Conservation (phyloP, 2,797 vertebrate species). For the Cynopterus sphinx region DNA sequence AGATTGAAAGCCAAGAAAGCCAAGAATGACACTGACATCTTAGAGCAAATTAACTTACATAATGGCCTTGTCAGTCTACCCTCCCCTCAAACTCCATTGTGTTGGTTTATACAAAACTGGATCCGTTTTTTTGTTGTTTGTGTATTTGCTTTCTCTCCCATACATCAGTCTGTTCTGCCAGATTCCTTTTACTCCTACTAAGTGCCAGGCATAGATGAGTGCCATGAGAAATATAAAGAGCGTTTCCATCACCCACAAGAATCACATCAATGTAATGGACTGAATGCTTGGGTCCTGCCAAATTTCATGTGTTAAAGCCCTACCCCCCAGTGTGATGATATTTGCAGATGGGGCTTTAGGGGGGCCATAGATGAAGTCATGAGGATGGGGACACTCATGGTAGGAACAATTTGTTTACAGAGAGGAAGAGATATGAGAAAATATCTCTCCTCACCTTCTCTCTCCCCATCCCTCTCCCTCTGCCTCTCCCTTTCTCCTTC, state of each 20-base stretch:
- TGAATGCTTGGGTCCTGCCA: neutral
- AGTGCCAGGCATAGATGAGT: neutral
- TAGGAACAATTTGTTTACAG: neutral
- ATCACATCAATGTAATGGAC: neutral
- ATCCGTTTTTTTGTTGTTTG: neutral
- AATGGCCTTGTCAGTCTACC: constrained; percentile 33
- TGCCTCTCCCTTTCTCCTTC: too few relatives aligned
- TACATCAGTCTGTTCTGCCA: neutral
- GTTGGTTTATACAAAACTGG: neutral
- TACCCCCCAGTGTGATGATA: neutral
- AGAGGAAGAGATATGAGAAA: neutral
- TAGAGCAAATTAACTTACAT: constrained; percentile 49
- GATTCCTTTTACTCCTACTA: neutral
- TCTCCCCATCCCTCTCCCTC: too few relatives aligned
- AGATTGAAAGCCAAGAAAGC: constrained; percentile 31
- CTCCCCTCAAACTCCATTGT: neutral
- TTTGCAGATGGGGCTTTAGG: neutral
- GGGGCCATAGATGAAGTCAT: neutral
- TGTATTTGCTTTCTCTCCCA: neutral
- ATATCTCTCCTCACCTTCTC: neutral
- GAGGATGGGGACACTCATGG: too few relatives aligned
- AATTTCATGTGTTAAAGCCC: neutral
- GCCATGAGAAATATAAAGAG: neutral
- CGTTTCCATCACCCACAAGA: neutral
- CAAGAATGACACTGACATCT: neutral